phyloP scores from a whole-genome alignment of 2,113 vertebrate genomes.

The Hoplias malabaricus region DNA sequence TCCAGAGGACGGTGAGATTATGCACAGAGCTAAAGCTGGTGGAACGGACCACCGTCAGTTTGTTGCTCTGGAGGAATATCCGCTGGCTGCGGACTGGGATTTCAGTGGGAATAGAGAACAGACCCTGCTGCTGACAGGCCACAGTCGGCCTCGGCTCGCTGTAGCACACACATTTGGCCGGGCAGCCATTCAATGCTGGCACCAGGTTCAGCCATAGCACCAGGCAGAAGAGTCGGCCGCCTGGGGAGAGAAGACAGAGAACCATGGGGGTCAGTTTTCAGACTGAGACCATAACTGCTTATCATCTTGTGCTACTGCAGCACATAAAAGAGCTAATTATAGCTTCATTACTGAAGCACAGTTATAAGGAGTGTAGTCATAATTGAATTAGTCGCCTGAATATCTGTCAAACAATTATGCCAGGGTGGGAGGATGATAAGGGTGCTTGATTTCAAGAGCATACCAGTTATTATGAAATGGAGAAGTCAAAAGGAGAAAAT shows the following conservation, averaged over 20 bases:
- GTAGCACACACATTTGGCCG: slow-evolving; percentile 92
- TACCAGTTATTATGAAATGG: not conserved
- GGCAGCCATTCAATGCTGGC: slow-evolving; percentile 81
- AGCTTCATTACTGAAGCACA: slow-evolving; percentile 6
- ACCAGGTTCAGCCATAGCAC: slow-evolving; percentile 89
- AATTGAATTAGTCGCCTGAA: slow-evolving; percentile 22
- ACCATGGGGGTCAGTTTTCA: slow-evolving; percentile 28
- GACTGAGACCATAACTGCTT: slow-evolving; percentile 18
- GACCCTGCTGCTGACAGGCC: slow-evolving; percentile 95
- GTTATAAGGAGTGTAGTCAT: slow-evolving; percentile 2
- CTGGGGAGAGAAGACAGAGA: slow-evolving; percentile 68
- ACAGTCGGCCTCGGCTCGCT: slow-evolving; percentile 90
- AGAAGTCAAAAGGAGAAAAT: not conserved
- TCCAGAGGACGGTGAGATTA: slow-evolving; percentile 94
- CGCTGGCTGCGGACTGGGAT: slow-evolving; percentile 92
- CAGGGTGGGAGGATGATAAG: slow-evolving; percentile 4
- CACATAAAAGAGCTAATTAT: slow-evolving; percentile 8
- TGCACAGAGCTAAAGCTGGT: slow-evolving; percentile 90
- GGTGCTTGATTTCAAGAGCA: not conserved
- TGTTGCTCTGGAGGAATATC: slow-evolving; percentile 96
- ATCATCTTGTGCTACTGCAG: not conserved
- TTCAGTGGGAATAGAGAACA: slow-evolving; percentile 85
- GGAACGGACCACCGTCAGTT: slow-evolving; percentile 82
- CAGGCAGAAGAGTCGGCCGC: slow-evolving; percentile 89
- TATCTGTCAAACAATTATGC: slow-evolving; percentile 3